These are phyloP conservation scores for Seriola quinqueradiata DNA, from an alignment of 2,113 vertebrate genomes.

Conservation along the genomic window DNA sequence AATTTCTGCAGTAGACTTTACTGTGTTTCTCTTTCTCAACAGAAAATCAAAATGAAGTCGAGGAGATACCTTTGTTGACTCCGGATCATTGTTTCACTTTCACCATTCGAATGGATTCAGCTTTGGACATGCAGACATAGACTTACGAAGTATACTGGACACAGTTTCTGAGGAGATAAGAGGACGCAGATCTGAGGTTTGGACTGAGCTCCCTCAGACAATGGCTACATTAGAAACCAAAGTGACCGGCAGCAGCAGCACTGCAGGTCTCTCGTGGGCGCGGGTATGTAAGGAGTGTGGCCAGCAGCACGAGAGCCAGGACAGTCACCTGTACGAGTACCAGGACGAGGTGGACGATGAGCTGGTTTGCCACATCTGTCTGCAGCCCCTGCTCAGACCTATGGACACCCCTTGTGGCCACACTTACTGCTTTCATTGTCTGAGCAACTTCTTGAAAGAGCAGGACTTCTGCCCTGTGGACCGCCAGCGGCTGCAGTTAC, in stretches of 20 bases:
- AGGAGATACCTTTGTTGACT: slow-evolving; percentile 49
- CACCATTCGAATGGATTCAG: slow-evolving; percentile 21
- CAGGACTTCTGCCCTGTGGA: slow-evolving; percentile 94
- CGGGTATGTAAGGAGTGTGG: slow-evolving; percentile 91
- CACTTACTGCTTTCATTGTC: slow-evolving; percentile 91
- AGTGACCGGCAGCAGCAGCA: slow-evolving; percentile 15
- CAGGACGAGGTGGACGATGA: slow-evolving; percentile 94
- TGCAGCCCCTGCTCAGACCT: slow-evolving; percentile 91
- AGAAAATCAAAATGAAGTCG: slow-evolving; percentile 76
- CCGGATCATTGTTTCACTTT: slow-evolving; percentile 27
- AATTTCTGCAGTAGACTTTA: slow-evolving; percentile 49
- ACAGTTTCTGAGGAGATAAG: slow-evolving; percentile 48
- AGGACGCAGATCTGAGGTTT: slow-evolving; percentile 9
- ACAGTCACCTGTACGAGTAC: slow-evolving; percentile 94
- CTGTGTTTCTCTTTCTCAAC: slow-evolving; percentile 69
- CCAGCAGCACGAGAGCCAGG: slow-evolving; percentile 87
- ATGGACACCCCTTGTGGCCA: slow-evolving; percentile 96
- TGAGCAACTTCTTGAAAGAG: slow-evolving; percentile 92
- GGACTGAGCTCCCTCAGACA: slow-evolving; percentile 46
- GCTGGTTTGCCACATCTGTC: slow-evolving; percentile 93
- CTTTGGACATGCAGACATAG: slow-evolving; percentile 18
- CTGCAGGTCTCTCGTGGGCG: slow-evolving; percentile 63
- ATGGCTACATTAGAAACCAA: slow-evolving; percentile 85
- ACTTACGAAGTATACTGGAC: slow-evolving; percentile 10
- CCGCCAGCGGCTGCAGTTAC: slow-evolving; percentile 88